Base-by-base conservation (phyloP, 35 echinoderm and acorn worm species). In the Heliocidaris erythrogramma region DNA sequence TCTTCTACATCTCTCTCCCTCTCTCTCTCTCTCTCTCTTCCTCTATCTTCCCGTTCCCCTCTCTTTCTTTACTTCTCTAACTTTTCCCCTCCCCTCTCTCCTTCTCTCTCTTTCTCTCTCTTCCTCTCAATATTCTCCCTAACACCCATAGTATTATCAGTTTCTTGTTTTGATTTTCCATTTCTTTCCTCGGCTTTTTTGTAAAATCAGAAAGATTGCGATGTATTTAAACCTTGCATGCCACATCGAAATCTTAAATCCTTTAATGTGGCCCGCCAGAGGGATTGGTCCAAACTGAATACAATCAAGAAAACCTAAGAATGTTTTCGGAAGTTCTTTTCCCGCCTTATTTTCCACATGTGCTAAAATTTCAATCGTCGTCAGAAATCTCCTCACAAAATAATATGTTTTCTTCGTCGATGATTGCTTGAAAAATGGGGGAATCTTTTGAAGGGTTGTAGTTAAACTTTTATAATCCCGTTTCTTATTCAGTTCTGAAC, bases 261-360 rank as follows among this genome's bases (percentile, higher is more conserved):
- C 87, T 89, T 89, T 89, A 32, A 89, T 89, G 87, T 89, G 31
- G 65, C 31, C 87, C 87, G 87, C 87, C 87, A 47, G 31, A 89
- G 87, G 87, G 47, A 32, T 89, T 32, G 87, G 31, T 30, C 0
- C 87, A 47, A 89, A 89, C 31, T 24, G 87, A 89, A 47, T 42
- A 89, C 87, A 89, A 89, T 16, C 47, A 89, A 47, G 47, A 48
- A 47, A 47, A 89, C 31, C 87, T 89, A 48, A 89, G 87, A 89
- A 48, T 89, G 30, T 89, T 89, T 89, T 89, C 87, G 87, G 87
- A 89, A 89, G 87, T 89, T n/a, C 87, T 89, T 89, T 89, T 32
- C 31, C 87, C 47, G 87, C 31, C 31, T 89, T 89, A 48, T 32
- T 48, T 24, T 32, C 87, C 87, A 48, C 87, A 89, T 89, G 87